Percentiles rank a stretch among this genome's conserved stretches.
phyloP scores from a whole-genome alignment of 1,140 invertebrate genomes.

The Drosophila ohnishii region DNA sequence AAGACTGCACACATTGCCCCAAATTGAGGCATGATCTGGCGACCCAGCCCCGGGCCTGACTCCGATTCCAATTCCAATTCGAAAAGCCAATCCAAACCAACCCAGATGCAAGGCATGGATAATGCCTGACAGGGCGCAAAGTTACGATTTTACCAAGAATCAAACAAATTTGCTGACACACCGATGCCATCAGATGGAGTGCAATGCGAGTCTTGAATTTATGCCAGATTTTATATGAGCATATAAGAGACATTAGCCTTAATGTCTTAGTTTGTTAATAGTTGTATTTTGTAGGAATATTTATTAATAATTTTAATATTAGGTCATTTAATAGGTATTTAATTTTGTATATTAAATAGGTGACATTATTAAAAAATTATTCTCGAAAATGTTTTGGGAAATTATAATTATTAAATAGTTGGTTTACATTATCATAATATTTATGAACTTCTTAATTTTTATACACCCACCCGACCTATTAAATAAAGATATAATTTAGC shows the following conservation, averaged over 20 bases:
- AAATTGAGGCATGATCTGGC: constrained; percentile 57
- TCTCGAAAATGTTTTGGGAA: too few species aligned
- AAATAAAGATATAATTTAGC: constrained; percentile 11
- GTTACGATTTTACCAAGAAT: constrained; percentile 36
- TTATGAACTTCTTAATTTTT: too few species aligned
- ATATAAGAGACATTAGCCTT: neutral
- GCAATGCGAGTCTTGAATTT: neutral
- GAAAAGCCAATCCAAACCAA: constrained; percentile 6
- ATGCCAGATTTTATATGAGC: neutral
- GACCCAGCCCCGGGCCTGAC: constrained; percentile 27
- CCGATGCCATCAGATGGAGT: constrained; percentile 26
- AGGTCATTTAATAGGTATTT: neutral
- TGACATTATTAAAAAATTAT: too few species aligned
- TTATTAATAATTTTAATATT: neutral
- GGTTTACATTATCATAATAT: too few species aligned
- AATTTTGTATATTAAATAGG: neutral
- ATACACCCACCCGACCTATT: constrained; percentile 14
- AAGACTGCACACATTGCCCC: constrained; percentile 72
- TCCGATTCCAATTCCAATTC: constrained; percentile 16
- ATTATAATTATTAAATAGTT: too few species aligned
- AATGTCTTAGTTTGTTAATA: neutral
- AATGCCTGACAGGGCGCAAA: constrained; percentile 37
- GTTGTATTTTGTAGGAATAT: neutral
- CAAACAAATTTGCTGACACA: constrained; percentile 46
- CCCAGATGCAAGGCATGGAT: constrained; percentile 45